phyloP scores from a whole-genome alignment of 1,140 invertebrate genomes.

The Copidosoma floridanum region DNA sequence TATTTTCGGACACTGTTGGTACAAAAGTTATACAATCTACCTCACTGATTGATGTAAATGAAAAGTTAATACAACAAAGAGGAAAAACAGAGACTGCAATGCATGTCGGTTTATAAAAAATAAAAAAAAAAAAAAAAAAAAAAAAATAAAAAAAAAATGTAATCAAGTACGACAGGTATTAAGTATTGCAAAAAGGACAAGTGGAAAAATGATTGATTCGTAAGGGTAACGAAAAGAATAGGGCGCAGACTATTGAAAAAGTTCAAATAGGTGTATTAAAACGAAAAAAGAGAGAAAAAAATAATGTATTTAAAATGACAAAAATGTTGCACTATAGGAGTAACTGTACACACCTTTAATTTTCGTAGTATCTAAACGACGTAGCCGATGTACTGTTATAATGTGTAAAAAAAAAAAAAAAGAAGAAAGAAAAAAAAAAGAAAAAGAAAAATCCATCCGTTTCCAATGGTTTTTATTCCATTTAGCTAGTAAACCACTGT shows the following conservation, averaged over 20 bases:
- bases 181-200: no score
- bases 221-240: no score
- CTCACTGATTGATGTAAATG: neutral
- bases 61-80: neutral
- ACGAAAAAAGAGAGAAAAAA: no score
- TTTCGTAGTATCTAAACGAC: constrained; percentile 2
- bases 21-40: constrained; percentile 1
- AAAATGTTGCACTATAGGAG: constrained; percentile 7
- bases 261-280: constrained; percentile 6
- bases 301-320: no score
- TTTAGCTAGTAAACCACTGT: constrained; percentile 20
- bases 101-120: neutral
- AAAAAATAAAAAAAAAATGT: neutral
- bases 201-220: no score
- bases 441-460: constrained; percentile 16
- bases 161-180: no score
- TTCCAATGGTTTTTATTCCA: constrained; percentile 20
- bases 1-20: constrained; percentile 25
- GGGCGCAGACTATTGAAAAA: no score
- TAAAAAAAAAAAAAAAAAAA: neutral
- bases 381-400: no score
- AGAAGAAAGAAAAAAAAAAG: no score
- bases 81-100: neutral
- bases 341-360: no score
- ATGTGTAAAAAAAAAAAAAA: no score